Evolutionary conservation across 2,888 invertebrate genomes (phyloP), one percentile per base, ranked within the genome.

Genomic region (Tuberolachnus salignus): DNA sequence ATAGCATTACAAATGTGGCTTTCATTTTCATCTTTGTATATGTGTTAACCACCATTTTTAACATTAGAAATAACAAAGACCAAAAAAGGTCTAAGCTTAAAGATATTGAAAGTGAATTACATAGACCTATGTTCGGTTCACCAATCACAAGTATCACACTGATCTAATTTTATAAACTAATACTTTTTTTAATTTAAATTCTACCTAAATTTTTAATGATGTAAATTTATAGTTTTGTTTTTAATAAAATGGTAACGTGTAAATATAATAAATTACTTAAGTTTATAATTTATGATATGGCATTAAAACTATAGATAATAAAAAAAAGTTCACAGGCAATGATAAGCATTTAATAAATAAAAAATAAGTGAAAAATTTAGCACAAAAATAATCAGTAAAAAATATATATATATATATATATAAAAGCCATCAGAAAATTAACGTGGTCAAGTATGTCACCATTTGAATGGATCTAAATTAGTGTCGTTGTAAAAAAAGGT

Each of bases 71-170:
- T 53, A 55, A 70, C 13, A 42, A 53, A 70, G 53, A 70, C n/a
- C 11, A 70, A 70, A 70, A 70, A 70, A 42, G 34, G 55, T 42
- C 42, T 21, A 55, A 13, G 44, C 44, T 70, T 55, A 21, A 57
- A 14, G 21, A 55, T 57, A 57, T 70, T 70, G 34, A 70, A 44
- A 55, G 14, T 14, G 70, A 70, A 70, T 42, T 70, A 44, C 53
- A n/a, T 34, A 57, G 53, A 70, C 1, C 9, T 70, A 55, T 34
- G 70, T 26, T 42, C 13, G 34, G 21, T 42, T 55, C 51, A 3
- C 14, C 70, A 70, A 53, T 34, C 55, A 13, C 70, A 70, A 53
- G 16, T 53, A 55, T 70, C 53, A 9, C 16, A 70, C 21, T 53
- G 13, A 70, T 23, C 23, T 44, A 9, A 2, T 44, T 44, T 66